Base-by-base conservation (phyloP, 2,888 invertebrate species). In the Melinaea menophilus region DNA sequence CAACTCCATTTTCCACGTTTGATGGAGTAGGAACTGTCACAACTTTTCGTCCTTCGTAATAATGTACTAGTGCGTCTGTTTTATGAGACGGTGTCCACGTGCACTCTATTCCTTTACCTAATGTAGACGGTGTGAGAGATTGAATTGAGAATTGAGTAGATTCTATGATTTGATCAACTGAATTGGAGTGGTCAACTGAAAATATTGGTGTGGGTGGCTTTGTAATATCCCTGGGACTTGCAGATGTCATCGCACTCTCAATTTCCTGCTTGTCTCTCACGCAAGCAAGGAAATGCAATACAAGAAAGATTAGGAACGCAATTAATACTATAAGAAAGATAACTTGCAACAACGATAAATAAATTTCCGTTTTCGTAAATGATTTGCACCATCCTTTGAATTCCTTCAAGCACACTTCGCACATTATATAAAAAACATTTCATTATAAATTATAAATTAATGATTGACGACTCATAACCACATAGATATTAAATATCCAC, bases 371-470 rank as follows among this genome's bases (percentile, higher is more conserved):
- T 60, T 69, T 75, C 2, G 89, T 90, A 72, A 89, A 90, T 2
- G 90, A 81, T 69, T 75, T 78, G 73, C 81, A 80, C 90, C 90
- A 90, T 58, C 83, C 83, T 63, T 71, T 79, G 58, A 84, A 77
- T 71, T 85, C 81, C 65, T 73, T 79, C 67, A 81, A 84, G 71
- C 77, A 86, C 62, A 70, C 79, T 77, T 79, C 73, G 75, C 83
- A 80, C 86, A 88, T 88, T 77, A 73, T 82, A 75, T 74, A 63
- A 33, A 51, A 35, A n/a, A 56, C 61, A 7, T 62, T 4, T 61
- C 69, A 71, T 72, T 41, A 22, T 67, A 61, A 33, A 58, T 61
- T 58, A 22, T 22, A 61, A 55, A 41, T 55, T 41, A 2, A 46
- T 58, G 31, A 61, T 37, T 74, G 67, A 71, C 64, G 69, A 33